phyloP scores from a whole-genome alignment of 2,113 vertebrate genomes.

The Micronycteris hirsuta region DNA sequence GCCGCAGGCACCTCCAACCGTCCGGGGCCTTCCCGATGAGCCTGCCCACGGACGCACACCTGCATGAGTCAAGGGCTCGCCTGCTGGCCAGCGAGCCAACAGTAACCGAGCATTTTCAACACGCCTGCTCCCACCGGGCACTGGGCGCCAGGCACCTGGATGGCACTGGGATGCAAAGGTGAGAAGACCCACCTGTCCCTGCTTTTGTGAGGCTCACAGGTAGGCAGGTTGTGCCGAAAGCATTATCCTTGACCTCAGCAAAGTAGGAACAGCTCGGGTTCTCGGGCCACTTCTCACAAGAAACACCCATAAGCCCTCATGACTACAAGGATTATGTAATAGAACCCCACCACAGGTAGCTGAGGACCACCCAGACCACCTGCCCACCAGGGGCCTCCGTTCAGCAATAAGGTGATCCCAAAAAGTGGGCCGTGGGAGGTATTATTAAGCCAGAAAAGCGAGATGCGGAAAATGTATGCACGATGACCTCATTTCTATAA shows the following conservation, averaged over 20 bases:
- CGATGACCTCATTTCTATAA: background rate
- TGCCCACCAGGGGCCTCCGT: background rate
- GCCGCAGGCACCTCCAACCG: background rate
- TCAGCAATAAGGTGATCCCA: background rate
- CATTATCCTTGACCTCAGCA: background rate
- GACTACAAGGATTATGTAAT: background rate
- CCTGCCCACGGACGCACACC: background rate
- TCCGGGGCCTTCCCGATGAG: background rate
- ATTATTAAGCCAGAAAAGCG: background rate
- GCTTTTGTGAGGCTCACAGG: background rate
- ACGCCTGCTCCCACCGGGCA: background rate
- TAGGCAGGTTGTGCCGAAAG: background rate
- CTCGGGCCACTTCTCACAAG: background rate
- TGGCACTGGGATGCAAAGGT: background rate
- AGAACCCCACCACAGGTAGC: background rate
- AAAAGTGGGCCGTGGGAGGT: background rate
- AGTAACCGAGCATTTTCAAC: background rate
- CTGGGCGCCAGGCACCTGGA: accelerated
- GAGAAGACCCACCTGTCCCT: background rate
- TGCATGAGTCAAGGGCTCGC: background rate
- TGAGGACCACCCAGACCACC: background rate
- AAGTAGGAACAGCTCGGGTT: background rate
- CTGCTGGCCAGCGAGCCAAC: background rate
- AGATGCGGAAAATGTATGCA: background rate
- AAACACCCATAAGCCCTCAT: background rate